These are phyloP conservation scores for Leptestheria dahalacensis DNA, from an alignment of 1,140 invertebrate species.

Conservation along the genomic window DNA sequence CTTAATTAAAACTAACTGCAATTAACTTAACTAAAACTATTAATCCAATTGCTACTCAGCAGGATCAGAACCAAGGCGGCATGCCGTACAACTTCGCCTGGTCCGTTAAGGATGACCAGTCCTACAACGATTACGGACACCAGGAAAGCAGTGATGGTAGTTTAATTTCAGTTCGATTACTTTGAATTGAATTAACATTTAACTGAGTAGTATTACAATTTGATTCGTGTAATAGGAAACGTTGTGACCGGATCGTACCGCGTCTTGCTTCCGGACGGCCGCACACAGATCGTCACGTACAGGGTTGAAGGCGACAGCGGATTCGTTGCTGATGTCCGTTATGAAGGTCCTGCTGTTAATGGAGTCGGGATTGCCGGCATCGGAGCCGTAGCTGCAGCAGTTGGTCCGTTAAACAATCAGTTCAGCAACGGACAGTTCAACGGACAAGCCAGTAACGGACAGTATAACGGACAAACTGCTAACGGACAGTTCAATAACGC, in stretches of 20 bases:
- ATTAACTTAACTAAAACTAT: neutral
- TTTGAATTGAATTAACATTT: too few relatives aligned
- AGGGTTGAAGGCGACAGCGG: conserved; percentile 20
- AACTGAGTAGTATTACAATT: too few relatives aligned
- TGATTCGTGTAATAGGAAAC: conserved; percentile 13
- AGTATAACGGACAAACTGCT: neutral
- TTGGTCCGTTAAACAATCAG: neutral
- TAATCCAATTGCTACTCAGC: neutral
- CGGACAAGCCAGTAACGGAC: neutral
- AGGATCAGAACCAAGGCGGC: conserved; percentile 9
- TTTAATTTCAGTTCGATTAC: too few relatives aligned
- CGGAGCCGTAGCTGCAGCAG: neutral
- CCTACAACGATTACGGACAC: conserved; percentile 17
- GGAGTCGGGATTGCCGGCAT: neutral
- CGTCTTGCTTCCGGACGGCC: conserved; percentile 22
- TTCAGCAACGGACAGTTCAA: neutral
- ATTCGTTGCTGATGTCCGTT: conserved; percentile 21
- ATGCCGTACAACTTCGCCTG: conserved; percentile 18
- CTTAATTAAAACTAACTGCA: too few relatives aligned
- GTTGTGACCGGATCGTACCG: conserved; percentile 20
- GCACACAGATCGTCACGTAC: conserved; percentile 22
- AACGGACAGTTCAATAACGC: neutral
- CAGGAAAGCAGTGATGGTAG: conserved; percentile 15
- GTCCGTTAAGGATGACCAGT: conserved; percentile 15
- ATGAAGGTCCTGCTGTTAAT: conserved; percentile 19